phyloP scores from a whole-genome alignment of 2,797 vertebrate genomes.

The Macropodus opercularis region DNA sequence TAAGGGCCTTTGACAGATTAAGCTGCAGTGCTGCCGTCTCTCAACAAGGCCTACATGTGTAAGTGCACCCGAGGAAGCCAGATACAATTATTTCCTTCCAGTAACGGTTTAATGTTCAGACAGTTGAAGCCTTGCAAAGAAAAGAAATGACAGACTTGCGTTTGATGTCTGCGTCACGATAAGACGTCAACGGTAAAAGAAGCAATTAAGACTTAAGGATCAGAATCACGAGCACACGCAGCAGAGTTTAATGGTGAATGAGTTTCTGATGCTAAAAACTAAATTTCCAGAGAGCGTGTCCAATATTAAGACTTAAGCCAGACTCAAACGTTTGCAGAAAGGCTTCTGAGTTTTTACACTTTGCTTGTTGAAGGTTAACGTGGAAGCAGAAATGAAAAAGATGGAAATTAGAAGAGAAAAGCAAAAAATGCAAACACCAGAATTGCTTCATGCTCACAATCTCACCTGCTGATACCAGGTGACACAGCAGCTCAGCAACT shows the following conservation, averaged over 20 bases:
- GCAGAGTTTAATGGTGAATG: neutral
- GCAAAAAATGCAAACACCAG: neutral
- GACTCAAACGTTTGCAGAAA: neutral
- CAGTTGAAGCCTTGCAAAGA: too few species aligned
- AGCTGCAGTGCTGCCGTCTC: neutral
- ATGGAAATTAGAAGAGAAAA: neutral
- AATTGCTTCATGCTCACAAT: neutral
- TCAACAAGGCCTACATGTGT: constrained; percentile 2
- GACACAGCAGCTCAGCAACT: constrained; percentile 20
- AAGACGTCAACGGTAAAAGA: neutral
- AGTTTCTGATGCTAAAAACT: neutral
- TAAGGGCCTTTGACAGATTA: too few species aligned
- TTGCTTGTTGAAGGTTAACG: neutral
- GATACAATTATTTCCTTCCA: neutral
- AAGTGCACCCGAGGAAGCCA: neutral
- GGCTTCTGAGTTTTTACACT: neutral
- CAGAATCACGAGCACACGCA: neutral
- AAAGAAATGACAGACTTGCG: too few species aligned
- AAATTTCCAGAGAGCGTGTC: neutral
- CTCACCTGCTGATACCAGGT: neutral
- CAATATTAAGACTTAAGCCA: neutral
- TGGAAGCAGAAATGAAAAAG: neutral
- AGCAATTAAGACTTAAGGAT: neutral
- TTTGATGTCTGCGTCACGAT: neutral
- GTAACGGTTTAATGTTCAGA: neutral